A percentile compares a stretch with the other conserved stretches of the same genome.
These are phyloP conservation scores for Trichogramma dendrolimi DNA, from an alignment of 2,888 invertebrate species.

Conservation along the genomic window DNA sequence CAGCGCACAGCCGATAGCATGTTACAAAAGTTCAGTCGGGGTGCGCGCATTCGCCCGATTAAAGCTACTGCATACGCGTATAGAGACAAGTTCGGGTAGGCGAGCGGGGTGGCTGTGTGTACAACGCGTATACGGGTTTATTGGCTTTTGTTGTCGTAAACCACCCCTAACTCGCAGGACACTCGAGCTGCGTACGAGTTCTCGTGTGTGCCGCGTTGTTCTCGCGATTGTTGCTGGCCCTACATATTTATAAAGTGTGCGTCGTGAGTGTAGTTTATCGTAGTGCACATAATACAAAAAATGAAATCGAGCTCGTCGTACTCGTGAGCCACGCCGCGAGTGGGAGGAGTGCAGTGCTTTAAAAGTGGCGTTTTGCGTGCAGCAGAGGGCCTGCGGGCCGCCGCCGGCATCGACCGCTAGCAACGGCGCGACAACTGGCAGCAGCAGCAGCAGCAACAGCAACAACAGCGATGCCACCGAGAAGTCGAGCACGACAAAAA, in stretches of 20 bases:
- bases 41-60: conserved; percentile 24
- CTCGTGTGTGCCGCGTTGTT: no score
- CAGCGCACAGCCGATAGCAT: conserved; percentile 2
- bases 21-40: conserved; percentile 14
- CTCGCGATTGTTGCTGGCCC: no score
- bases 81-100: no score
- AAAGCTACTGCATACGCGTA: conserved; percentile 3
- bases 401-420: background rate
- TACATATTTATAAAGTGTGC: no score
- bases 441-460: background rate
- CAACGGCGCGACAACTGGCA: background rate
- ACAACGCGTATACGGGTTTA: no score
- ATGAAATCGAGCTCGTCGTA: no score
- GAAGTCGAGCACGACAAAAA: background rate
- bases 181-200: no score
- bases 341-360: background rate
- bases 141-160: no score
- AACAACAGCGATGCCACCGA: background rate
- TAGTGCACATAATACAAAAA: no score
- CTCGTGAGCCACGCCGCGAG: background rate
- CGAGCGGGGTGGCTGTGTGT: no score
- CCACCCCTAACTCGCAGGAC: no score
- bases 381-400: background rate
- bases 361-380: conserved; percentile 21
- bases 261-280: no score